A percentile compares a stretch with the other conserved stretches of the same genome.
These are phyloP conservation scores for Hyposoter dolosus DNA, from an alignment of 2,888 invertebrate species.

Conservation along the genomic window DNA sequence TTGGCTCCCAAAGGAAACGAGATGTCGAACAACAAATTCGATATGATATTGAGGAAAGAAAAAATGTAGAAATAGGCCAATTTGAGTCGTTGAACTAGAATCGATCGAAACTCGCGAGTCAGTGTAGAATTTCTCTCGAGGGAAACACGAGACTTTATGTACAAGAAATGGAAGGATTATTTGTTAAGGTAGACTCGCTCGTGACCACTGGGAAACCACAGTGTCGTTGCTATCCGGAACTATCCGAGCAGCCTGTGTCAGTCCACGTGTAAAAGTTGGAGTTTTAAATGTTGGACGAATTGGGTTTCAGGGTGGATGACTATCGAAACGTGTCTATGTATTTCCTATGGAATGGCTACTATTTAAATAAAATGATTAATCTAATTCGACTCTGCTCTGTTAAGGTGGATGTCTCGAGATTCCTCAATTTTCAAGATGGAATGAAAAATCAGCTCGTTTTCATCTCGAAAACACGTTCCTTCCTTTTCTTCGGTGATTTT, in stretches of 20 bases:
- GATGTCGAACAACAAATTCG: too few species aligned
- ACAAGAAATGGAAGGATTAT: slow-evolving; percentile 24
- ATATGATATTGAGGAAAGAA: background rate
- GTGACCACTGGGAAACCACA: slow-evolving; percentile 52
- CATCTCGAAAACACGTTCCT: slow-evolving; percentile 12
- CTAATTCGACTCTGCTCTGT: slow-evolving; percentile 58
- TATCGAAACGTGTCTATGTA: slow-evolving; percentile 77
- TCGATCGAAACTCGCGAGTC: slow-evolving; percentile 29
- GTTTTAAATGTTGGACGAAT: slow-evolving; percentile 61
- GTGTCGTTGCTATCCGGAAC: slow-evolving; percentile 61
- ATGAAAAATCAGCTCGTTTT: slow-evolving; percentile 23
- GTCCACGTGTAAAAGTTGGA: background rate
- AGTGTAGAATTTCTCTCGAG: slow-evolving; percentile 61
- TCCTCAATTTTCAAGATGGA: slow-evolving; percentile 41
- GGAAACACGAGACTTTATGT: slow-evolving; percentile 55
- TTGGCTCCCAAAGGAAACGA: background rate
- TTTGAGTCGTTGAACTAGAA: slow-evolving; percentile 32
- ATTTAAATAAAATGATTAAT: slow-evolving; percentile 75
- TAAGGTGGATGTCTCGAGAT: slow-evolving; percentile 33
- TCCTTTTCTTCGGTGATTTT: slow-evolving; percentile 15
- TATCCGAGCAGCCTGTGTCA: background rate
- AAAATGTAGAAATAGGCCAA: slow-evolving; percentile 22
- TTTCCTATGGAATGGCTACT: slow-evolving; percentile 81
- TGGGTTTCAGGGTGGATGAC: slow-evolving; percentile 78
- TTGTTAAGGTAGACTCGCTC: slow-evolving; percentile 16